These are phyloP conservation scores for Solenodon paradoxus DNA, from an alignment of 2,113 vertebrate species.

Conservation along the genomic window DNA sequence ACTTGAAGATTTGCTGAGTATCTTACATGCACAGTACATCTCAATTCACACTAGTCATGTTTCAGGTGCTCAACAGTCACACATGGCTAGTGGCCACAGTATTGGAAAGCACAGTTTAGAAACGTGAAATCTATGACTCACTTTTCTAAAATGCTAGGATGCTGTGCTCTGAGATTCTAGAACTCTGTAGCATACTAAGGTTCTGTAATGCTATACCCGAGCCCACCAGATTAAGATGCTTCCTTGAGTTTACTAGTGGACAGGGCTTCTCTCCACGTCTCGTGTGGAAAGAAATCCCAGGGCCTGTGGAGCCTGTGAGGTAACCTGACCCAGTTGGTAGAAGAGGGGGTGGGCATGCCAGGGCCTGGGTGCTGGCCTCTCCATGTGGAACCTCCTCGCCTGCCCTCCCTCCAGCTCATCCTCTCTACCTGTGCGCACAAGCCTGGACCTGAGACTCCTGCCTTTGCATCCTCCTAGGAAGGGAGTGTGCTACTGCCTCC, in stretches of 20 bases:
- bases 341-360: background rate
- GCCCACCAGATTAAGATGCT: background rate
- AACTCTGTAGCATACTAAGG: background rate
- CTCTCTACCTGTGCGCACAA: background rate
- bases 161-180: background rate
- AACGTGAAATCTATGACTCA: conserved; percentile 19
- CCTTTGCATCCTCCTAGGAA: background rate
- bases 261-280: background rate
- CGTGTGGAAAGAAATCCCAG: background rate
- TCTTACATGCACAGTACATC: background rate
- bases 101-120: background rate
- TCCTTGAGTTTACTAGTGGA: background rate
- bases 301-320: background rate
- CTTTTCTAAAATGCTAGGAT: background rate
- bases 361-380: background rate
- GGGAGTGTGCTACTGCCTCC: background rate
- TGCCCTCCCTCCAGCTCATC: background rate
- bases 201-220: background rate
- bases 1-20: background rate
- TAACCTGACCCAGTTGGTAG: background rate
- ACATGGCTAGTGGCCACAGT: background rate
- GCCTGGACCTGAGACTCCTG: background rate
- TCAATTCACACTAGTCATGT: background rate
- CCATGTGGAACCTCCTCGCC: background rate
- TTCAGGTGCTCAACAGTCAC: background rate